phyloP scores from a whole-genome alignment of 2,888 invertebrate species.

The Drosophila anomelani region DNA sequence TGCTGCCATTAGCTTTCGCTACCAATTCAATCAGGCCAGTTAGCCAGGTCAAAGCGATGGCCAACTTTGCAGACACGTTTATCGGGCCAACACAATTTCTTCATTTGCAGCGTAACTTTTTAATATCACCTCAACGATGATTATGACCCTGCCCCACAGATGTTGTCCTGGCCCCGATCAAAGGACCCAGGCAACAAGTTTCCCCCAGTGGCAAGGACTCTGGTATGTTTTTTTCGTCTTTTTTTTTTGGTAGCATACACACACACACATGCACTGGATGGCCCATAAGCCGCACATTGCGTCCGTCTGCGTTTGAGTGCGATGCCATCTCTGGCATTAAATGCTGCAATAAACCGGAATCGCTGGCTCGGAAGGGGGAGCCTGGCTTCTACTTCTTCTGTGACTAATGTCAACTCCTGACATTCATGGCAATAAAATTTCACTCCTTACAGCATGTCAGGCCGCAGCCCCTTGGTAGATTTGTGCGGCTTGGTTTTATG shows the following conservation, averaged over 20 bases:
- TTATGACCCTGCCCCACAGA: slow-evolving; percentile 10
- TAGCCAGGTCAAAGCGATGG: slow-evolving; percentile 45
- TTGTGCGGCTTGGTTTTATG: slow-evolving; percentile 59
- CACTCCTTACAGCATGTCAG: slow-evolving; percentile 51
- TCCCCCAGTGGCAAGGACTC: slow-evolving; percentile 9
- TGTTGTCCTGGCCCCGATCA: neutral
- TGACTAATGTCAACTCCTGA: slow-evolving; percentile 67
- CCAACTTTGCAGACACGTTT: slow-evolving; percentile 47
- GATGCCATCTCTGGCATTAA: slow-evolving; percentile 48
- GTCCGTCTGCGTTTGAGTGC: slow-evolving; percentile 61
- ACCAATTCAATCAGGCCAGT: slow-evolving; percentile 69
- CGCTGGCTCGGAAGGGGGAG: slow-evolving; percentile 39
- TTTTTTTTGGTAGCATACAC: slow-evolving; percentile 12
- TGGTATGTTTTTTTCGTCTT: neutral
- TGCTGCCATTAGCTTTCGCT: slow-evolving; percentile 21
- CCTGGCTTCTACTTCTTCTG: slow-evolving; percentile 13
- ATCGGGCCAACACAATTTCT: slow-evolving; percentile 64
- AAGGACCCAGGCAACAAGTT: slow-evolving; percentile 33
- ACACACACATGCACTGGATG: slow-evolving; percentile 43
- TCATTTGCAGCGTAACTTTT: slow-evolving; percentile 58
- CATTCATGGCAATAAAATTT: slow-evolving; percentile 71
- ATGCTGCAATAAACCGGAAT: slow-evolving; percentile 71
- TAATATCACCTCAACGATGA: slow-evolving; percentile 32
- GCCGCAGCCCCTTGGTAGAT: slow-evolving; percentile 29
- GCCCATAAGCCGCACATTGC: slow-evolving; percentile 39